A percentile compares a stretch with the other conserved stretches of the same genome.
Evolutionary conservation across 2,797 vertebrate species (phyloP).

Genomic region (Chrosomus eos): DNA sequence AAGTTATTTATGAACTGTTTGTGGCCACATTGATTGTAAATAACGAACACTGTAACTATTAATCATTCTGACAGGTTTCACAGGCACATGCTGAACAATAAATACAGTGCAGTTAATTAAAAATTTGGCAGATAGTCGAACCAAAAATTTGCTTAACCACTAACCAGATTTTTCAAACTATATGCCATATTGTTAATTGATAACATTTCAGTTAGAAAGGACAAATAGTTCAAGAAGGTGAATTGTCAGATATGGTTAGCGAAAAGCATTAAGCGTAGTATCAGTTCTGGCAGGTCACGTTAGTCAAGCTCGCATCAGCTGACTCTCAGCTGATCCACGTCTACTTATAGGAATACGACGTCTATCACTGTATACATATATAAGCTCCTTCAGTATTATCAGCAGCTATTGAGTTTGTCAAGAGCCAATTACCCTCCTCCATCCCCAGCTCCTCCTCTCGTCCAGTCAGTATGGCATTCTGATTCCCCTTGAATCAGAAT

Average conservation of each 20-base stretch:
- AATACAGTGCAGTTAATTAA: not conserved
- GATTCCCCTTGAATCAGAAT: too few species aligned
- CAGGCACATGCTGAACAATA: not conserved
- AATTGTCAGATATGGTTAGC: not conserved
- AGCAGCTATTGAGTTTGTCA: too few species aligned
- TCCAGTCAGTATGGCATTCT: too few species aligned
- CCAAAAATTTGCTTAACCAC: not conserved
- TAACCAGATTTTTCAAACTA: not conserved
- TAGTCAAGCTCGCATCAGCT: too few species aligned
- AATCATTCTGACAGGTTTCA: constrained; percentile 9
- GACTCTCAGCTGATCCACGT: too few species aligned
- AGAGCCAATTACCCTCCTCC: too few species aligned
- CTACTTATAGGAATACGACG: too few species aligned
- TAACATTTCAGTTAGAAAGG: not conserved
- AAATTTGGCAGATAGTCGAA: not conserved
- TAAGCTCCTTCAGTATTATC: too few species aligned
- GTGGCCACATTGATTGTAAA: not conserved
- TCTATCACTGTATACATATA: too few species aligned
- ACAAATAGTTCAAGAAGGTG: constrained; percentile 13
- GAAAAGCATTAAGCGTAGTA: not conserved
- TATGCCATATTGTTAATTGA: not conserved
- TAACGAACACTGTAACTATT: not conserved
- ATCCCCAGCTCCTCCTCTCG: too few species aligned
- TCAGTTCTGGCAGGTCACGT: too few species aligned
- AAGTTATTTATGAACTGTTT: constrained; percentile 16